phyloP scores from a whole-genome alignment of 2,888 invertebrate genomes.

The Acrocera orbiculus region DNA sequence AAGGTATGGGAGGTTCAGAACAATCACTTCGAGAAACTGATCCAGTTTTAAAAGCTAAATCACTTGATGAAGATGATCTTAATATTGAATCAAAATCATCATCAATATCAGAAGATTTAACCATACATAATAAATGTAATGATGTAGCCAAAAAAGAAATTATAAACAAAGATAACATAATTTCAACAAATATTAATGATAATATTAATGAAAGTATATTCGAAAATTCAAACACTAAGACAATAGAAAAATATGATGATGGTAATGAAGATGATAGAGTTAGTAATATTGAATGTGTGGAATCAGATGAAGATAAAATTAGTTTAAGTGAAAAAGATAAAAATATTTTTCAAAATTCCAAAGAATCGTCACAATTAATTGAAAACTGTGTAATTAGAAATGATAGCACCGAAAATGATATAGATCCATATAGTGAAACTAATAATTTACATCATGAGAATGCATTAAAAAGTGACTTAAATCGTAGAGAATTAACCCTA shows the following conservation, averaged over 20 bases:
- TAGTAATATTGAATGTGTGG: neutral
- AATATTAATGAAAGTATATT: slow-evolving; percentile 2
- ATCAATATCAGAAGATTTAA: slow-evolving; percentile 15
- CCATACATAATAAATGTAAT: slow-evolving; percentile 27
- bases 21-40: slow-evolving; percentile 29
- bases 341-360: slow-evolving; percentile 4
- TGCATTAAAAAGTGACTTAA: slow-evolving; percentile 10
- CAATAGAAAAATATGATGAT: slow-evolving; percentile 2
- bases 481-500: no score
- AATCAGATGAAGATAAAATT: neutral
- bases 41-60: slow-evolving; percentile 21
- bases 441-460: slow-evolving; percentile 10
- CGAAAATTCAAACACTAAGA: neutral
- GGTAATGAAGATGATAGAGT: slow-evolving; percentile 5
- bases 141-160: slow-evolving; percentile 29
- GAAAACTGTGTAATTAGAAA: slow-evolving; percentile 10
- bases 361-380: slow-evolving; percentile 10
- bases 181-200: slow-evolving; percentile 12
- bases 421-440: slow-evolving; percentile 5
- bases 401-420: slow-evolving; percentile 8
- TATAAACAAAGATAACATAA: slow-evolving; percentile 9
- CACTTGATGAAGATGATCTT: slow-evolving; percentile 19
- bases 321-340: slow-evolving; percentile 1
- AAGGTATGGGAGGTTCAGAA: slow-evolving; percentile 37
- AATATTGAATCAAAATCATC: slow-evolving; percentile 16